phyloP scores from a whole-genome alignment of 2,888 invertebrate species.

The Syritta pipiens region DNA sequence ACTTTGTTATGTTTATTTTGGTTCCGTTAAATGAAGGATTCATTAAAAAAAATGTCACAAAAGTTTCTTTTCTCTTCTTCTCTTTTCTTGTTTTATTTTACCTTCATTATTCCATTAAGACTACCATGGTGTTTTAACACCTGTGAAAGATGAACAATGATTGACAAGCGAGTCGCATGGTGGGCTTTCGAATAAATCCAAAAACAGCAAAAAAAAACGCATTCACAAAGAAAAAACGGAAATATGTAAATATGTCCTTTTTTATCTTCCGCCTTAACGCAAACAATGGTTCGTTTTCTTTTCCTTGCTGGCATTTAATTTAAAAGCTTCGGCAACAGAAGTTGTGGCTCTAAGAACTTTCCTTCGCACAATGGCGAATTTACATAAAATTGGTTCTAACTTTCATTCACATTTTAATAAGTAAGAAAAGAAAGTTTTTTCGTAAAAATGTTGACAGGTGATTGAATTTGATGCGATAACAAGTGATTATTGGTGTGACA shows the following conservation, averaged over 20 bases:
- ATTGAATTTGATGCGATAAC: slow-evolving; percentile 35
- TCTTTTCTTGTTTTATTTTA: slow-evolving; percentile 5
- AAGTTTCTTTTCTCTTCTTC: slow-evolving; percentile 4
- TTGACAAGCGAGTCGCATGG: slow-evolving; percentile 23
- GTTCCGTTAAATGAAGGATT: not conserved
- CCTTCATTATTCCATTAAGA: slow-evolving; percentile 31
- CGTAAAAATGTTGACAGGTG: slow-evolving; percentile 21
- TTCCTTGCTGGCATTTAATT: not conserved
- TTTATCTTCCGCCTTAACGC: not conserved
- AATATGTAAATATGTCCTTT: slow-evolving; percentile 17
- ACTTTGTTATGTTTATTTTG: slow-evolving; percentile 5
- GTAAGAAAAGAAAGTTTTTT: slow-evolving; percentile 15
- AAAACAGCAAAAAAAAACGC: slow-evolving; percentile 16
- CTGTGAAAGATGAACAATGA: slow-evolving; percentile 53
- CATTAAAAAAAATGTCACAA: slow-evolving; percentile 14
- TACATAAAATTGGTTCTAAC: slow-evolving; percentile 24
- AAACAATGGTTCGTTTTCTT: slow-evolving; percentile 10
- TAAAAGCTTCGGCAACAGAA: slow-evolving; percentile 15
- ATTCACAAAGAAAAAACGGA: not conserved
- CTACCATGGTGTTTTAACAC: slow-evolving; percentile 39
- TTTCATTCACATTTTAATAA: not conserved
- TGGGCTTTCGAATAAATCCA: slow-evolving; percentile 6
- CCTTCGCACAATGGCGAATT: slow-evolving; percentile 20
- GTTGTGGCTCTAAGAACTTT: slow-evolving; percentile 41
- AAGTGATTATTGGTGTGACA: slow-evolving; percentile 30